Evolutionary conservation across 1,140 invertebrate genomes (phyloP).

Genomic region (Drosophila murphyi): DNA sequence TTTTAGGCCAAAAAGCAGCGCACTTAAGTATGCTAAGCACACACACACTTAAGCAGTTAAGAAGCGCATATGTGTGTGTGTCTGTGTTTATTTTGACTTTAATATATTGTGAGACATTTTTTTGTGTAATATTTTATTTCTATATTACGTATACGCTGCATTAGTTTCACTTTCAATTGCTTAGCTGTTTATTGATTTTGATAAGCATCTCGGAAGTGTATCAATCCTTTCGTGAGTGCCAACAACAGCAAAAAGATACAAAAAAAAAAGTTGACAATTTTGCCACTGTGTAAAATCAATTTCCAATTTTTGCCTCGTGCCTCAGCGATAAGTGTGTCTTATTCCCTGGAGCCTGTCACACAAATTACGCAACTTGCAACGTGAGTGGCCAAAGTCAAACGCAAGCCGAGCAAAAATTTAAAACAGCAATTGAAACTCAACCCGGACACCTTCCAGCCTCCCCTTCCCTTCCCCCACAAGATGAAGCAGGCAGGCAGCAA

Average conservation of each 20-base stretch:
- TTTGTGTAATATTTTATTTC: slow-evolving; percentile 33
- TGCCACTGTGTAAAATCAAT: slow-evolving; percentile 43
- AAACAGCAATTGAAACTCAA: slow-evolving; percentile 22
- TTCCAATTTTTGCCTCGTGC: slow-evolving; percentile 21
- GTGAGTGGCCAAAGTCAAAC: slow-evolving; percentile 39
- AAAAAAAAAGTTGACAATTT: slow-evolving; percentile 15
- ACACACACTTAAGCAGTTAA: not conserved
- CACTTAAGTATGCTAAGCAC: slow-evolving; percentile 63
- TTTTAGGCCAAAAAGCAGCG: slow-evolving; percentile 8
- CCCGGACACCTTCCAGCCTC: not conserved
- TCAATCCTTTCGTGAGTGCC: slow-evolving; percentile 50
- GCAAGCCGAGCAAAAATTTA: slow-evolving; percentile 43
- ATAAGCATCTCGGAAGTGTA: slow-evolving; percentile 5
- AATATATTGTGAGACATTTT: slow-evolving; percentile 24
- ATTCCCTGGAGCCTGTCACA: slow-evolving; percentile 40
- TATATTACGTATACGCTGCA: slow-evolving; percentile 66
- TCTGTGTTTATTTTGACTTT: not conserved
- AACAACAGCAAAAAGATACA: not conserved
- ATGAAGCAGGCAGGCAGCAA: not conserved
- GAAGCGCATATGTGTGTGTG: slow-evolving; percentile 25
- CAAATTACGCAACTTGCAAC: slow-evolving; percentile 61
- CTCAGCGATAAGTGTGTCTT: slow-evolving; percentile 22
- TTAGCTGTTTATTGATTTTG: slow-evolving; percentile 54
- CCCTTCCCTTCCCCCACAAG: not conserved
- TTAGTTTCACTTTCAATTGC: slow-evolving; percentile 15